phyloP scores from a whole-genome alignment of 92 coral and sea anemone species.

The Epizoanthus fatuus region DNA sequence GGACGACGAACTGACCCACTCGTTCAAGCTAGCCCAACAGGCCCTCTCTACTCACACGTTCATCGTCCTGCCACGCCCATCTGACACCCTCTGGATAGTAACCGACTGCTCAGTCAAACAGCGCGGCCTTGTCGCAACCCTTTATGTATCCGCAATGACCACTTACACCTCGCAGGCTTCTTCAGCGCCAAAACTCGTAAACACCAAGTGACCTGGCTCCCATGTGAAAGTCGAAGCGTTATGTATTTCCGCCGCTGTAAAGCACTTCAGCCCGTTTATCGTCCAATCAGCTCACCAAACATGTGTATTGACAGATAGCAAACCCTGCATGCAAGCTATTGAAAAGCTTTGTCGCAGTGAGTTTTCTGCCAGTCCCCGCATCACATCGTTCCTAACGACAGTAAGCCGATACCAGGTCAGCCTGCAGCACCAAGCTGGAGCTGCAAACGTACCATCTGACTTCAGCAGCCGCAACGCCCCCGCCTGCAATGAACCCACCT shows the following conservation, averaged over 20 bases:
- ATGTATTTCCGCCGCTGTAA: neutral
- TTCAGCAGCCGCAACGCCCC: slow-evolving; percentile 53
- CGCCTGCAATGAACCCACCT: slow-evolving; percentile 22
- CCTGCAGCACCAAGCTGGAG: slow-evolving; percentile 47
- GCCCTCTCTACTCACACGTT: slow-evolving; percentile 20
- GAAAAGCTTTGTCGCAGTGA: neutral
- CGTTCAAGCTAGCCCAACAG: slow-evolving; percentile 58
- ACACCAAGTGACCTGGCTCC: slow-evolving; percentile 1
- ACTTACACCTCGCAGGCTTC: too few relatives aligned
- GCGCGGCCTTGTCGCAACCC: neutral
- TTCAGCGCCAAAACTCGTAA: too few relatives aligned
- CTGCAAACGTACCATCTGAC: slow-evolving; percentile 40
- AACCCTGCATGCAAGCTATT: too few relatives aligned
- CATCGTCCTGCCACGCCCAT: neutral
- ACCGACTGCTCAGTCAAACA: slow-evolving; percentile 1
- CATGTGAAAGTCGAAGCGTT: slow-evolving; percentile 19
- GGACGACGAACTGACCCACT: slow-evolving; percentile 42
- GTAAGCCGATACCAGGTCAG: slow-evolving; percentile 47
- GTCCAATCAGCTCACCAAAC: too few relatives aligned
- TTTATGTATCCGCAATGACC: neutral
- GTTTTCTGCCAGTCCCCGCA: neutral
- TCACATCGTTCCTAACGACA: slow-evolving; percentile 29
- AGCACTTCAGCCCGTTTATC: too few relatives aligned
- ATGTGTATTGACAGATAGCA: too few relatives aligned
- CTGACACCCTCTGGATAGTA: slow-evolving; percentile 2